Percentiles rank a stretch among this genome's conserved stretches.
These are phyloP conservation scores for Pempheris klunzingeri DNA, from an alignment of 2,797 vertebrate species.

Conservation along the genomic window DNA sequence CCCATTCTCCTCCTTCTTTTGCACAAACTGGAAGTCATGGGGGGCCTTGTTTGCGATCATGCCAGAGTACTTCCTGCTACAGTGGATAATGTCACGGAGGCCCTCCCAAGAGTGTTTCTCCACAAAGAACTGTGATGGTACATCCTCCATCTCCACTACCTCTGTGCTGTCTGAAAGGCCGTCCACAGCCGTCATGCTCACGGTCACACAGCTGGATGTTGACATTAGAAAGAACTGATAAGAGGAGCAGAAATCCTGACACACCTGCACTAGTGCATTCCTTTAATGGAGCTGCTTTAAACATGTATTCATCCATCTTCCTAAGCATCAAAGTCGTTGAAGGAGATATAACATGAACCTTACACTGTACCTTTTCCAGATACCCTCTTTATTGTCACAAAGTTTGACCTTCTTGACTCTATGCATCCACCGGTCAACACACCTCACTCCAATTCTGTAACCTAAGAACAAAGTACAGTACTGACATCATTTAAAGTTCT, in stretches of 20 bases:
- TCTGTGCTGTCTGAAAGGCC: constrained; percentile 87
- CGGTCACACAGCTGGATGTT: constrained; percentile 79
- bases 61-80: constrained; percentile 96
- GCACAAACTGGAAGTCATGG: constrained; percentile 97
- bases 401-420: constrained; percentile 96
- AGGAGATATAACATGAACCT: neutral
- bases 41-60: constrained; percentile 97
- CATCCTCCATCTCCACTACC: constrained; percentile 91
- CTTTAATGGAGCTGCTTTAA: neutral
- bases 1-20: constrained; percentile 92
- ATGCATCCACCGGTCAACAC: constrained; percentile 93
- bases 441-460: constrained; percentile 86
- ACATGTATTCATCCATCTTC: neutral
- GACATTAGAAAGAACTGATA: constrained; percentile 24
- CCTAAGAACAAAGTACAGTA: constrained; percentile 71
- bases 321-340: neutral
- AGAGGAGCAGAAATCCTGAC: constrained; percentile 3
- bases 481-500: constrained; percentile 5
- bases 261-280: neutral
- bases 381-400: constrained; percentile 91
- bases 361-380: constrained; percentile 91
- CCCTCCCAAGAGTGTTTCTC: constrained; percentile 98
- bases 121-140: constrained; percentile 92
- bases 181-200: constrained; percentile 93
- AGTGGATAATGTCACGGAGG: constrained; percentile 95